These are phyloP conservation scores for Upupa epops DNA, from an alignment of 2,113 vertebrate genomes.

Conservation along the genomic window DNA sequence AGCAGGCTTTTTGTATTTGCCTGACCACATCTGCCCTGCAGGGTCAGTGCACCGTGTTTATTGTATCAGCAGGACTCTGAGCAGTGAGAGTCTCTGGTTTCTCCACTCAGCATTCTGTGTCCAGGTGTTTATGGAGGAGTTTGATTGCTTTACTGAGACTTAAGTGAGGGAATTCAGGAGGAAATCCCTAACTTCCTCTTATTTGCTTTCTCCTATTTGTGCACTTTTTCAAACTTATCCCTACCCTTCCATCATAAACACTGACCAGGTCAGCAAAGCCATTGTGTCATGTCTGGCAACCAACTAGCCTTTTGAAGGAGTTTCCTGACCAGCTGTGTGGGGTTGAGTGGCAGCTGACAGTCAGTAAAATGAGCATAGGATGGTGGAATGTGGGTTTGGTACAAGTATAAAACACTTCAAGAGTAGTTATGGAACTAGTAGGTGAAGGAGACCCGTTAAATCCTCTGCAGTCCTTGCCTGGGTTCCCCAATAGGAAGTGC, in stretches of 20 bases:
- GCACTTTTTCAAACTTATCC: neutral
- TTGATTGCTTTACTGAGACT: neutral
- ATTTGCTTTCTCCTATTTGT: neutral
- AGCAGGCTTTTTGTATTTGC: neutral
- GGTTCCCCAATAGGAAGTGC: neutral
- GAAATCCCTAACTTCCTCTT: neutral
- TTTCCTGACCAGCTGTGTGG: neutral
- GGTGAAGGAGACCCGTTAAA: neutral
- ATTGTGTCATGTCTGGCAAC: neutral
- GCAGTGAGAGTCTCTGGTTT: neutral
- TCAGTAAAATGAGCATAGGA: neutral
- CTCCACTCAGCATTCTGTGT: neutral
- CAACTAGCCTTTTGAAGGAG: neutral
- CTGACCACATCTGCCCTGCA: neutral
- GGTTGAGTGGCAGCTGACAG: neutral
- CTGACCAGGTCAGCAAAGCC: neutral
- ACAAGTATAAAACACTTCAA: neutral
- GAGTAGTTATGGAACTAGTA: neutral
- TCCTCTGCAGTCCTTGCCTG: neutral
- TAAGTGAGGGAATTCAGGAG: neutral
- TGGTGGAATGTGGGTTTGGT: neutral
- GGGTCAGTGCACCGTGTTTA: neutral
- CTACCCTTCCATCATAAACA: neutral
- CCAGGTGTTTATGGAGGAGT: neutral
- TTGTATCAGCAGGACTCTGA: neutral